A percentile compares a stretch with the other conserved stretches of the same genome.
These are phyloP conservation scores for Watsonalla cultraria DNA, from an alignment of 2,888 invertebrate species.

Conservation along the genomic window DNA sequence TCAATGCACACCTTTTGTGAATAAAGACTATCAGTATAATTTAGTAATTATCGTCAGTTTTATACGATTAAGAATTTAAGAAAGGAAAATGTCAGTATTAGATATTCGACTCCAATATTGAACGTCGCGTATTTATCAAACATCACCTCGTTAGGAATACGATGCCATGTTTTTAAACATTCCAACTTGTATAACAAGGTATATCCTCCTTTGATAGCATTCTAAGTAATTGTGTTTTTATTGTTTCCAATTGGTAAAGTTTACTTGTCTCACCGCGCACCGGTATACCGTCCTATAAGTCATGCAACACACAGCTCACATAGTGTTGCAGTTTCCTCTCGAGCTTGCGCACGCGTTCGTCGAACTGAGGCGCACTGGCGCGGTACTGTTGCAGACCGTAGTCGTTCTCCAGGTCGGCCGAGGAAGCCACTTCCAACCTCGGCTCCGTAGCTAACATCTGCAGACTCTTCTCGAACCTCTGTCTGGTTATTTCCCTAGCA, in stretches of 20 bases:
- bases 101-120: no score
- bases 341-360: constrained; percentile 89
- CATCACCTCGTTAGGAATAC: no score
- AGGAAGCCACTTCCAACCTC: constrained; percentile 76
- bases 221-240: background rate
- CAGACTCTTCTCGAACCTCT: constrained; percentile 91
- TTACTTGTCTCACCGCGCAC: background rate
- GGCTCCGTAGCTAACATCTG: constrained; percentile 90
- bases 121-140: no score
- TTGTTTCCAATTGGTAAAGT: constrained; percentile 3
- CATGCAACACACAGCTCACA: constrained; percentile 68
- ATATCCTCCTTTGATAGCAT: no score
- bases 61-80: no score
- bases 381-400: constrained; percentile 89
- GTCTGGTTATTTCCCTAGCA: constrained; percentile 83
- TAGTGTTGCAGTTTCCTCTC: constrained; percentile 74
- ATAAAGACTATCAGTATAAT: no score
- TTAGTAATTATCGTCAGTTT: no score
- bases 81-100: no score
- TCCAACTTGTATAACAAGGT: no score
- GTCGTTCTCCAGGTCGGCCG: constrained; percentile 88
- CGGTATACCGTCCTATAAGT: constrained; percentile 12
- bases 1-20: no score
- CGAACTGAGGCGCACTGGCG: constrained; percentile 90
- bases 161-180: no score